phyloP scores from a whole-genome alignment of 2,113 vertebrate species.

The Nibea albiflora region DNA sequence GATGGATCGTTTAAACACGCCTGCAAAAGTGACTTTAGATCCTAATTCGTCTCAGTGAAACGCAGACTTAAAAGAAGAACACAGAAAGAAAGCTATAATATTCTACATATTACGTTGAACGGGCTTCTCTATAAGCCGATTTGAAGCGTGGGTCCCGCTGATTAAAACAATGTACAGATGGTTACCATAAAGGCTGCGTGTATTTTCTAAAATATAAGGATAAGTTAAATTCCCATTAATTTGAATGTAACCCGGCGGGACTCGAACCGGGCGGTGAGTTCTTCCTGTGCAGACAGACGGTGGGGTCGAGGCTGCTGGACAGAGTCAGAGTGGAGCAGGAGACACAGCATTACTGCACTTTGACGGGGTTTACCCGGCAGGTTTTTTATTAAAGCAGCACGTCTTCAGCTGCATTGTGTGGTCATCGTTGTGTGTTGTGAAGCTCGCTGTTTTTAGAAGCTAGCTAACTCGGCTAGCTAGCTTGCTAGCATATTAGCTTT shows the following conservation, averaged over 20 bases:
- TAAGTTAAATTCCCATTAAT: background rate
- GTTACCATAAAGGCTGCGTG: fast-evolving
- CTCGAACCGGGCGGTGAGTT: too few species aligned
- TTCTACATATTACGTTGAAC: background rate
- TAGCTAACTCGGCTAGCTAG: background rate
- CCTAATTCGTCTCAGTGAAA: background rate
- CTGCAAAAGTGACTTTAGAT: background rate
- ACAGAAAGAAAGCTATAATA: background rate
- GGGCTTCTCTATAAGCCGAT: slow-evolving; percentile 21
- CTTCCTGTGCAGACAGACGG: fast-evolving
- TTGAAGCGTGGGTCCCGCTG: background rate
- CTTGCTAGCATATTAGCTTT: slow-evolving; percentile 28
- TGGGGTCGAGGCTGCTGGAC: too few species aligned
- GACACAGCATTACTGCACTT: background rate
- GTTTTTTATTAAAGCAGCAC: background rate
- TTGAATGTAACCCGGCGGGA: slow-evolving; percentile 8
- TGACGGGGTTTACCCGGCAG: fast-evolving
- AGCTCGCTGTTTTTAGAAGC: background rate
- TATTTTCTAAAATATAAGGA: fast-evolving
- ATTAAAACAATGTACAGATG: fast-evolving
- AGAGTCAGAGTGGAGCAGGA: fast-evolving
- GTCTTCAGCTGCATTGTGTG: too few species aligned
- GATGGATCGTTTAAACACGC: background rate
- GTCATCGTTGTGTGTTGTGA: background rate
- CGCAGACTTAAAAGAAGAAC: background rate